Conservation (phyloP, 30 jellyfish, hydroid and myxozoan genomes). For the Catostylus mosaicus region DNA sequence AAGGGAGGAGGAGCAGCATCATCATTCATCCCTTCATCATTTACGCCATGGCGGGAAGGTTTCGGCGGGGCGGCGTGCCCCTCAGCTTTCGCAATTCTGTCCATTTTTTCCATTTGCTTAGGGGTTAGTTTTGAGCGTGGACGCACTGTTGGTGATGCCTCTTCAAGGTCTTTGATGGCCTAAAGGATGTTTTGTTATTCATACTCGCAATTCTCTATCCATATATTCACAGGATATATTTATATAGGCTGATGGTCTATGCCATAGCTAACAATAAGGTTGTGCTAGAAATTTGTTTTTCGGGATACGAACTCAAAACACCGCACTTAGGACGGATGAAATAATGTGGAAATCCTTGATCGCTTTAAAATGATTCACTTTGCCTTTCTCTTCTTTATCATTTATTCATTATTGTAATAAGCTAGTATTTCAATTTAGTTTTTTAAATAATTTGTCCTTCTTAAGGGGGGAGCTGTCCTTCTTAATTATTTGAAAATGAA, state of each 20-base stretch:
- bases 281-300: neutral
- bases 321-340: neutral
- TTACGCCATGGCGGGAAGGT: constrained; percentile 26
- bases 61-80: constrained; percentile 36
- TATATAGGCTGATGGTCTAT: neutral
- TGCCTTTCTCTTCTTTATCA: too few relatives aligned
- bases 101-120: constrained; percentile 53
- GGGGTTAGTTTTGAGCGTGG: constrained; percentile 49
- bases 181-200: too few relatives aligned
- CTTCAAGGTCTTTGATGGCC: constrained; percentile 63
- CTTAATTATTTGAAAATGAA: too few relatives aligned
- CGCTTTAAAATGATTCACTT: neutral
- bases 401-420: too few relatives aligned
- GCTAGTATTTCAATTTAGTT: too few relatives aligned
- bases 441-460: neutral
- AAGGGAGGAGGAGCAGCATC: constrained; percentile 52
- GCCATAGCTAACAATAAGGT: neutral
- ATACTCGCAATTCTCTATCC: too few relatives aligned
- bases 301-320: neutral
- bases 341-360: neutral
- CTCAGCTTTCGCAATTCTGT: neutral
- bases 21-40: neutral
- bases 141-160: constrained; percentile 33
- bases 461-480: neutral
- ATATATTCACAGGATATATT: too few relatives aligned